phyloP scores from a whole-genome alignment of 2,113 vertebrate species.

The Platichthys stellatus region DNA sequence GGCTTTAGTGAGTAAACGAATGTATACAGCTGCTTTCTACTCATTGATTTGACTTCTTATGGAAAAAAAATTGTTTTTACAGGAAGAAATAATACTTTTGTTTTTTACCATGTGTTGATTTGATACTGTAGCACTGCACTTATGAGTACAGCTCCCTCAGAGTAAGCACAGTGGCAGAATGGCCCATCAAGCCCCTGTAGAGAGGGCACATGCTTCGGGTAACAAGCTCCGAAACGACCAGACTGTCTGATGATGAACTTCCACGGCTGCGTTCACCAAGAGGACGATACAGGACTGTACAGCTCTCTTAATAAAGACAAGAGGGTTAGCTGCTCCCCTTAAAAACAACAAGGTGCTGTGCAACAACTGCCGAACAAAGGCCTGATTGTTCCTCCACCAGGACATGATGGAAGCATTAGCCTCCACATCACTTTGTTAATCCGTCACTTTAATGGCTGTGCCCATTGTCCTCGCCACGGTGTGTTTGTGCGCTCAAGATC shows the following conservation, averaged over 20 bases:
- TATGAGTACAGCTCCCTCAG: constrained; percentile 30
- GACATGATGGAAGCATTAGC: constrained; percentile 87
- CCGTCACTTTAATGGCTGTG: constrained; percentile 86
- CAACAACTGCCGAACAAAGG: constrained; percentile 67
- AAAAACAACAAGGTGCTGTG: constrained; percentile 66
- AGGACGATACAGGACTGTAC: constrained; percentile 39
- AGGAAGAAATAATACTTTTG: not conserved
- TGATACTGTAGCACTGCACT: constrained; percentile 15
- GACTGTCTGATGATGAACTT: constrained; percentile 52
- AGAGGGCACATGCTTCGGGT: constrained; percentile 73
- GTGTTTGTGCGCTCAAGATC: constrained; percentile 41
- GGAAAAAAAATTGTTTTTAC: not conserved
- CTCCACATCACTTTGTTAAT: constrained; percentile 87
- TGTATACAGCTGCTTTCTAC: too few species aligned
- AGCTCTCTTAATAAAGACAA: constrained; percentile 62
- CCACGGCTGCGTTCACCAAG: constrained; percentile 40
- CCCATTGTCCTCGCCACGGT: constrained; percentile 75
- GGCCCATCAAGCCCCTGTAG: constrained; percentile 66
- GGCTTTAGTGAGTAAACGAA: too few species aligned
- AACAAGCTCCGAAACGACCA: constrained; percentile 73
- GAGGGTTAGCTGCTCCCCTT: constrained; percentile 48
- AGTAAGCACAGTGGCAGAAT: constrained; percentile 53
- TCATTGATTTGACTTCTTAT: too few species aligned
- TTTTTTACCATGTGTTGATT: not conserved
- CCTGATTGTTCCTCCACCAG: constrained; percentile 69